phyloP scores from a whole-genome alignment of 2,113 vertebrate genomes.

The Tachysurus vachellii region DNA sequence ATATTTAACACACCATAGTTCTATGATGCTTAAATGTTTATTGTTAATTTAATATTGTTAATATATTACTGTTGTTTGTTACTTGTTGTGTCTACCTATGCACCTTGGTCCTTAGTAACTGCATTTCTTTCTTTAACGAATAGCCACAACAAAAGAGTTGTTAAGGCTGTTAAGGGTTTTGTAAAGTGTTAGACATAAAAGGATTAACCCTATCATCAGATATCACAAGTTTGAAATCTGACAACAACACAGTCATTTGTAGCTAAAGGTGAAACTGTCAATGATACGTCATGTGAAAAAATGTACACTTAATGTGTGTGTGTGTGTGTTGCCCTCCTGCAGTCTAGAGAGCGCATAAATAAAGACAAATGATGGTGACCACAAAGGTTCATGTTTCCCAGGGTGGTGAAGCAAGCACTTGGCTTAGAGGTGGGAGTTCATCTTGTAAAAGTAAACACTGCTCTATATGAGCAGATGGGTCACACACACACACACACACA shows the following conservation, averaged over 20 bases:
- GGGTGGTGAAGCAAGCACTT: background rate
- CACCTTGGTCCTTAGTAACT: too few relatives aligned
- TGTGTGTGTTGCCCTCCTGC: background rate
- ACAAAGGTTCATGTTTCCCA: constrained; percentile 28
- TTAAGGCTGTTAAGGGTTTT: too few relatives aligned
- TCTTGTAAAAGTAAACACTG: constrained; percentile 29
- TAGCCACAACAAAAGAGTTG: too few relatives aligned
- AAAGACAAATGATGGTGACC: constrained; percentile 24
- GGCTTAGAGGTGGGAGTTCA: constrained; percentile 20
- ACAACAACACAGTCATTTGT: background rate
- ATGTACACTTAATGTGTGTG: constrained; percentile 23
- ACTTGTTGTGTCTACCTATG: too few relatives aligned
- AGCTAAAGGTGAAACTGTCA: background rate
- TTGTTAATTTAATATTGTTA: too few relatives aligned
- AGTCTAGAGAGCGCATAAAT: constrained; percentile 4
- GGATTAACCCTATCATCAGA: background rate
- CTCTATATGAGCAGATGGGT: constrained; percentile 8
- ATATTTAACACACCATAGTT: too few relatives aligned
- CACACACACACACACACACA: constrained; percentile 6
- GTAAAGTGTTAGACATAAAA: background rate
- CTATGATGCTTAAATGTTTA: too few relatives aligned
- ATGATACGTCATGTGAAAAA: background rate
- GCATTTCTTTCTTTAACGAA: too few relatives aligned
- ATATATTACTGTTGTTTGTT: too few relatives aligned
- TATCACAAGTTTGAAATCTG: background rate